These are phyloP conservation scores for Chiroxiphia lanceolata DNA, from an alignment of 2,797 vertebrate genomes.

Conservation along the genomic window DNA sequence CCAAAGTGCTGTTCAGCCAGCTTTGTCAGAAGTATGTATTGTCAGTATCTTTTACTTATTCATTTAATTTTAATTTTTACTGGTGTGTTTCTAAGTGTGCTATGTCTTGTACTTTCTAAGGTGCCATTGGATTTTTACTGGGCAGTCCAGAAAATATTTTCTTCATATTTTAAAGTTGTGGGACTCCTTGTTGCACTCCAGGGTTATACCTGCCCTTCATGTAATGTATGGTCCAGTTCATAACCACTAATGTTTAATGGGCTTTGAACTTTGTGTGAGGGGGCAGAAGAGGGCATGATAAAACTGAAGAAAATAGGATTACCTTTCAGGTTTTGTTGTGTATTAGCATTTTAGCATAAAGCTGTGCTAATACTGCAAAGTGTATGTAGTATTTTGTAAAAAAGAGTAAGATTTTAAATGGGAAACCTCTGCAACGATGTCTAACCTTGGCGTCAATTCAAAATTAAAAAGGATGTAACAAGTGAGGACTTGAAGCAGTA, in stretches of 20 bases:
- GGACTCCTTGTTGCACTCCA: background rate
- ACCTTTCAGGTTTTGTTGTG: background rate
- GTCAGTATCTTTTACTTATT: background rate
- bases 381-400: background rate
- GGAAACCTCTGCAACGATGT: constrained; percentile 28
- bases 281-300: background rate
- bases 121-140: background rate
- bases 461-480: constrained; percentile 22
- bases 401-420: background rate
- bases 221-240: background rate
- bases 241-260: background rate
- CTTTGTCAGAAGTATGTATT: constrained; percentile 94
- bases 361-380: background rate
- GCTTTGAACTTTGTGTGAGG: background rate
- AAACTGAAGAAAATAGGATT: background rate
- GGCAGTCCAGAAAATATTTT: background rate
- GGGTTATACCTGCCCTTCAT: background rate
- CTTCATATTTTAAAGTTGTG: background rate
- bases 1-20: constrained; percentile 95
- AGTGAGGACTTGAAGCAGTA: constrained; percentile 35
- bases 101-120: background rate
- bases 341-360: background rate
- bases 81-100: background rate
- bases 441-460: constrained; percentile 44
- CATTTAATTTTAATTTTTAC: background rate